A percentile compares a stretch with the other conserved stretches of the same genome.
These are phyloP conservation scores for Camptogramma bilineatum DNA, from an alignment of 2,888 invertebrate species.

Conservation along the genomic window DNA sequence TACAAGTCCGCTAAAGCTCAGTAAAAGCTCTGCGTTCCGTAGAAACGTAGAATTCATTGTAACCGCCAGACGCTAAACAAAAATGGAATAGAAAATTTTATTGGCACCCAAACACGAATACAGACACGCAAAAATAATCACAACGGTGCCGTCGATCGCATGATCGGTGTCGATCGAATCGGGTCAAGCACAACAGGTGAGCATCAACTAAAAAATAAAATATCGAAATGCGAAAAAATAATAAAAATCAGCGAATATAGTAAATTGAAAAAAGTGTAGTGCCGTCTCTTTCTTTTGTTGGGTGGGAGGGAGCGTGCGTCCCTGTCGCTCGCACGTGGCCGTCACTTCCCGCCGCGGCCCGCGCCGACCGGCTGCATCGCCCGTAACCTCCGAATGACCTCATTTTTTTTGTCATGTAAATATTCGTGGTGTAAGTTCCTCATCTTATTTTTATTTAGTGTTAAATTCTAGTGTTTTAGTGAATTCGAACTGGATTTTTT, in stretches of 20 bases:
- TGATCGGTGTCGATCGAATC: constrained; percentile 79
- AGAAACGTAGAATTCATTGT: background rate
- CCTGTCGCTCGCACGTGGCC: constrained; percentile 79
- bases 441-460: constrained; percentile 60
- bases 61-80: constrained; percentile 19
- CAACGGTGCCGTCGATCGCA: constrained; percentile 75
- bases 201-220: constrained; percentile 86
- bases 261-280: constrained; percentile 83
- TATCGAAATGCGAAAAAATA: constrained; percentile 85
- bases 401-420: constrained; percentile 85
- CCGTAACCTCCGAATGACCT: constrained; percentile 85
- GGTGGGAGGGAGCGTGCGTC: constrained; percentile 54
- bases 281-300: constrained; percentile 56
- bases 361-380: constrained; percentile 83
- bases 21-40: background rate
- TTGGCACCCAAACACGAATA: constrained; percentile 37
- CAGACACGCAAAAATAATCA: constrained; percentile 50
- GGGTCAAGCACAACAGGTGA: constrained; percentile 86
- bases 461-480: constrained; percentile 58
- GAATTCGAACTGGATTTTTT: constrained; percentile 48
- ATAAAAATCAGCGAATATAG: constrained; percentile 84
- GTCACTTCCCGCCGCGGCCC: constrained; percentile 82
- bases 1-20: background rate
- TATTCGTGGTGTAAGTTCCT: constrained; percentile 85
- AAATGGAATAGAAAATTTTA: constrained; percentile 37